Percentiles rank a stretch among this genome's conserved stretches.
phyloP scores from a whole-genome alignment of 1,140 invertebrate species.

The Ostrea edulis region DNA sequence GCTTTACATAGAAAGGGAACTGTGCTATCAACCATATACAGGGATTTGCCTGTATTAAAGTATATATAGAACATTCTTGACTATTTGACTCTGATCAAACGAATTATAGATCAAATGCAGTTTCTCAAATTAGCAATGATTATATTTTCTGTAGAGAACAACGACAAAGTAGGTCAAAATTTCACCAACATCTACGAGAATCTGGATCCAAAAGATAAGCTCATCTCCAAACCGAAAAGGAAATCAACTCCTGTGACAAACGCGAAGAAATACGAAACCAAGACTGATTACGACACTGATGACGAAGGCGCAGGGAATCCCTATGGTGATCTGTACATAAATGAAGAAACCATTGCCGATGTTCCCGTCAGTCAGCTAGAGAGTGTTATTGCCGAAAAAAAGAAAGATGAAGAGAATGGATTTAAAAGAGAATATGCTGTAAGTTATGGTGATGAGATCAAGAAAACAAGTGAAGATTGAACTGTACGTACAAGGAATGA shows the following conservation, averaged over 20 bases:
- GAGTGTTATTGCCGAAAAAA: neutral
- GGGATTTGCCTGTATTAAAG: too few species aligned
- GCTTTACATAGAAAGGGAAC: too few species aligned
- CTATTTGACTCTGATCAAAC: too few species aligned
- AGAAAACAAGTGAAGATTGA: neutral
- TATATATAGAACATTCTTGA: too few species aligned
- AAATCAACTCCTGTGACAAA: neutral
- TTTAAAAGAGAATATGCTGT: conserved; percentile 30
- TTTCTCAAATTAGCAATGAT: too few species aligned
- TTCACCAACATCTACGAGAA: conserved; percentile 2
- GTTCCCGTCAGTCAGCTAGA: neutral
- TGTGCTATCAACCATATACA: too few species aligned
- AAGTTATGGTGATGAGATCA: neutral
- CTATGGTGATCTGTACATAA: conserved; percentile 14
- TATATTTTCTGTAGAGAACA: neutral
- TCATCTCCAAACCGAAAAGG: neutral
- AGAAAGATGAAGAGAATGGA: neutral
- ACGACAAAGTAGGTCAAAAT: neutral
- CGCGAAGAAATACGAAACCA: neutral
- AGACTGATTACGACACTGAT: neutral
- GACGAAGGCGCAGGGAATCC: conserved; percentile 11
- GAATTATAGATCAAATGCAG: too few species aligned
- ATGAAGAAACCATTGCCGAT: neutral
- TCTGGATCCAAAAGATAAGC: neutral
- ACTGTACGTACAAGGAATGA: neutral